Percentiles rank a stretch among this genome's conserved stretches.
Conservation (phyloP, 2,888 invertebrate species). For the Branchipolynoe longqiensis region DNA sequence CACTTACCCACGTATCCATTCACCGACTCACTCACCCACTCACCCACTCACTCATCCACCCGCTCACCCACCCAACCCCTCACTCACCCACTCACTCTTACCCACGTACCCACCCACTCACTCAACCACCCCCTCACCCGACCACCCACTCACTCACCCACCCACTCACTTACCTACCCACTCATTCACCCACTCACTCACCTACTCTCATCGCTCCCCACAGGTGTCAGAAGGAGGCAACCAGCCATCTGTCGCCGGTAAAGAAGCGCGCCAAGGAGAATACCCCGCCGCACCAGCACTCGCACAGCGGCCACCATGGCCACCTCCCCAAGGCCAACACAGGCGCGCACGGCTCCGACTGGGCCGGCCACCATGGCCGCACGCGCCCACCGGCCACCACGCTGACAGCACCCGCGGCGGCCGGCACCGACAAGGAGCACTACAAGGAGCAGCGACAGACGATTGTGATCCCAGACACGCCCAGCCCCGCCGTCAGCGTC, state of each 20-base stretch:
- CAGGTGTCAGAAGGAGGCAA: slow-evolving; percentile 62
- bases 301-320: slow-evolving; percentile 58
- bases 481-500: slow-evolving; percentile 88
- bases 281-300: slow-evolving; percentile 86
- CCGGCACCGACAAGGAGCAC: slow-evolving; percentile 17
- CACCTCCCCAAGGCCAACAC: slow-evolving; percentile 63
- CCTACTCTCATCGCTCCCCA: neutral
- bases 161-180: too few relatives aligned
- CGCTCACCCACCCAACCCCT: too few relatives aligned
- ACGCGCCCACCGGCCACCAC: neutral
- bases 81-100: too few relatives aligned
- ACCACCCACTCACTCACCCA: too few relatives aligned
- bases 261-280: slow-evolving; percentile 98
- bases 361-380: slow-evolving; percentile 3
- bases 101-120: too few relatives aligned
- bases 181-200: too few relatives aligned
- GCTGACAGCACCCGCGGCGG: slow-evolving; percentile 77
- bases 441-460: slow-evolving; percentile 63
- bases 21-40: too few relatives aligned
- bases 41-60: too few relatives aligned
- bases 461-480: slow-evolving; percentile 97
- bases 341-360: slow-evolving; percentile 68
- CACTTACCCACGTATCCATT: too few relatives aligned
- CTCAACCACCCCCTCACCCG: too few relatives aligned
- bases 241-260: slow-evolving; percentile 89